Conservation (phyloP, 2,797 vertebrate species). For the Capromys pilorides region DNA sequence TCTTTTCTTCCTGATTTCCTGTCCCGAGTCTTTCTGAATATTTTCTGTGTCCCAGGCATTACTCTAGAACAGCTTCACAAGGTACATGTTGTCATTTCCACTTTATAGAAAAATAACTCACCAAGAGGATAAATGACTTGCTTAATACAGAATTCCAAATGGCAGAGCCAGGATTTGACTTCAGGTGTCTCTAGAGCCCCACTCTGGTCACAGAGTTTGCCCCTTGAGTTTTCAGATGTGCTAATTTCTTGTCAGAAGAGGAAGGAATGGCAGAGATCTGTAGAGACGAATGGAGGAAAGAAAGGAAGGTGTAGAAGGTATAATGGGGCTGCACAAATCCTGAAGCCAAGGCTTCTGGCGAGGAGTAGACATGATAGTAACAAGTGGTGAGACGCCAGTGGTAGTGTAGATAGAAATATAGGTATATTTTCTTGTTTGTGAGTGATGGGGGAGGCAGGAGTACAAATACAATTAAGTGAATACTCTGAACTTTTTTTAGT, state of each 20-base stretch:
- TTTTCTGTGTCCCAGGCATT: neutral
- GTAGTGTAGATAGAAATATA: neutral
- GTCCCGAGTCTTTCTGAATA: neutral
- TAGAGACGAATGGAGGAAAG: neutral
- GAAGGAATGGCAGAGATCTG: neutral
- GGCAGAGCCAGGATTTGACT: neutral
- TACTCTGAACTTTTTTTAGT: neutral
- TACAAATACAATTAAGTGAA: neutral
- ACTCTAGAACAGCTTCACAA: neutral
- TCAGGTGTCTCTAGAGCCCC: constrained; percentile 6
- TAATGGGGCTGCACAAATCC: neutral
- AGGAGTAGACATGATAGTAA: neutral
- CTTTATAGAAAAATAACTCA: neutral
- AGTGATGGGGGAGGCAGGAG: neutral
- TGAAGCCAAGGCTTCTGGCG: constrained; percentile 18
- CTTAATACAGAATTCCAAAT: neutral
- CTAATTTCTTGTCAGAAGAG: neutral
- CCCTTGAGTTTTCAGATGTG: neutral
- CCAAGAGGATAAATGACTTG: neutral
- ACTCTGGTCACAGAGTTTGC: neutral
- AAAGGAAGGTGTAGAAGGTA: neutral
- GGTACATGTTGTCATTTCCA: neutral
- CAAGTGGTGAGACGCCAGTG: neutral
- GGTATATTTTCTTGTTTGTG: constrained; percentile 35
- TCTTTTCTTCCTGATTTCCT: neutral